Evolutionary conservation across 2,888 invertebrate species (phyloP).

Genomic region (Nymphalis polychloros): DNA sequence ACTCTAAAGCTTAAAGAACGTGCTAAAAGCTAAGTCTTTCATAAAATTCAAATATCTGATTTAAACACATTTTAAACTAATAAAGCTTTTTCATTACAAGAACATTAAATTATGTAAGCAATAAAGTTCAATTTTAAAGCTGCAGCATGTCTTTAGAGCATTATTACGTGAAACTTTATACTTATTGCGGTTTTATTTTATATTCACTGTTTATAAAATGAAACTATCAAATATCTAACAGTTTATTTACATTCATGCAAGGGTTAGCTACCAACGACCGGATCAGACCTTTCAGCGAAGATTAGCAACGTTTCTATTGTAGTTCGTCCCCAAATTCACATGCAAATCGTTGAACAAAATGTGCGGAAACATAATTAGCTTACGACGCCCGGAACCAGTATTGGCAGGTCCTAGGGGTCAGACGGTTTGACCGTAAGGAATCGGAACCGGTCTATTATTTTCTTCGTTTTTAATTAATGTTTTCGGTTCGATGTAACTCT

Average conservation of each 20-base stretch:
- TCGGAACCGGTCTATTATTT: conserved; percentile 68
- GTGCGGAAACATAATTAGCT: conserved; percentile 81
- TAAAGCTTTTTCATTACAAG: conserved; percentile 17
- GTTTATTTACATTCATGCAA: conserved; percentile 47
- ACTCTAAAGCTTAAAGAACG: not conserved
- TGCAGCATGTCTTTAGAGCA: conserved; percentile 44
- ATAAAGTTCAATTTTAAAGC: conserved; percentile 24
- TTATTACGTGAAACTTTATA: conserved; percentile 64
- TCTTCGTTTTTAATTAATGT: conserved; percentile 76
- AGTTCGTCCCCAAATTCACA: conserved; percentile 66
- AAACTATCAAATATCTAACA: conserved; percentile 76
- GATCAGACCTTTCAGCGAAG: conserved; percentile 53
- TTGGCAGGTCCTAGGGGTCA: conserved; percentile 54
- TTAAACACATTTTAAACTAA: conserved; percentile 11
- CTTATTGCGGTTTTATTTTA: conserved; percentile 53
- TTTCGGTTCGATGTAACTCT: conserved; percentile 64
- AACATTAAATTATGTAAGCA: conserved; percentile 11
- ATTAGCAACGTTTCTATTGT: conserved; percentile 71
- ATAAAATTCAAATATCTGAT: not conserved
- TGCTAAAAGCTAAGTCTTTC: not conserved
- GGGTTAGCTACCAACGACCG: conserved; percentile 48
- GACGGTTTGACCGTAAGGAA: conserved; percentile 60
- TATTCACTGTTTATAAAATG: conserved; percentile 70
- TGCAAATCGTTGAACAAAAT: conserved; percentile 76
- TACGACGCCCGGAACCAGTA: conserved; percentile 54